Evolutionary conservation across 1,140 invertebrate genomes (phyloP).

Genomic region (Drosophila trapezifrons): DNA sequence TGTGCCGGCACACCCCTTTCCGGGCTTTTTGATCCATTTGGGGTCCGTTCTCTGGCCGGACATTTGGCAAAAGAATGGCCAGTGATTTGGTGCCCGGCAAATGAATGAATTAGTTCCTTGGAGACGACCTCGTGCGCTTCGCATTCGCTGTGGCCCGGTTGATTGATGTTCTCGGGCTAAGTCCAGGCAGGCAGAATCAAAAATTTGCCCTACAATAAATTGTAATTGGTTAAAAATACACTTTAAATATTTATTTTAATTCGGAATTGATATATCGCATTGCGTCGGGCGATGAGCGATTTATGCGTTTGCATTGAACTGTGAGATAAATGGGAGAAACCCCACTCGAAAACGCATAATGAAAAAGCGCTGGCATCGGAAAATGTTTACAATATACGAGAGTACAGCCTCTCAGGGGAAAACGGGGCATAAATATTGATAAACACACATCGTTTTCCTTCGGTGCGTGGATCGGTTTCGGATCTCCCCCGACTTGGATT

Average conservation of each 20-base stretch:
- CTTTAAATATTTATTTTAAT: slow-evolving; percentile 83
- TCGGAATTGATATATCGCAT: slow-evolving; percentile 76
- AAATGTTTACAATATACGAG: slow-evolving; percentile 57
- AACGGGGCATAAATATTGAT: slow-evolving; percentile 52
- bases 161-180: slow-evolving; percentile 34
- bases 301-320: slow-evolving; percentile 83
- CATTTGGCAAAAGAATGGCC: slow-evolving; percentile 73
- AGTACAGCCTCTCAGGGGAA: slow-evolving; percentile 6
- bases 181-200: slow-evolving; percentile 1
- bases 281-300: slow-evolving; percentile 68
- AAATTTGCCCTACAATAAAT: slow-evolving; percentile 66
- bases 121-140: slow-evolving; percentile 45
- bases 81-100: slow-evolving; percentile 65
- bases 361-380: slow-evolving; percentile 35
- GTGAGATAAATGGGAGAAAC: slow-evolving; percentile 79
- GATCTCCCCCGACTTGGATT: slow-evolving; percentile 1
- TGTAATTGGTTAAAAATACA: slow-evolving; percentile 46
- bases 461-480: slow-evolving; percentile 9
- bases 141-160: background rate
- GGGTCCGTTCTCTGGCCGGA: slow-evolving; percentile 49
- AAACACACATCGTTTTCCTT: slow-evolving; percentile 41
- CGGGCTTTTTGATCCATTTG: slow-evolving; percentile 39
- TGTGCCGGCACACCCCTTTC: slow-evolving; percentile 21
- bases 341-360: slow-evolving; percentile 56
- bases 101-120: slow-evolving; percentile 80